These are phyloP conservation scores for Aplodontia rufa DNA, from an alignment of 2,113 vertebrate species.

Conservation along the genomic window DNA sequence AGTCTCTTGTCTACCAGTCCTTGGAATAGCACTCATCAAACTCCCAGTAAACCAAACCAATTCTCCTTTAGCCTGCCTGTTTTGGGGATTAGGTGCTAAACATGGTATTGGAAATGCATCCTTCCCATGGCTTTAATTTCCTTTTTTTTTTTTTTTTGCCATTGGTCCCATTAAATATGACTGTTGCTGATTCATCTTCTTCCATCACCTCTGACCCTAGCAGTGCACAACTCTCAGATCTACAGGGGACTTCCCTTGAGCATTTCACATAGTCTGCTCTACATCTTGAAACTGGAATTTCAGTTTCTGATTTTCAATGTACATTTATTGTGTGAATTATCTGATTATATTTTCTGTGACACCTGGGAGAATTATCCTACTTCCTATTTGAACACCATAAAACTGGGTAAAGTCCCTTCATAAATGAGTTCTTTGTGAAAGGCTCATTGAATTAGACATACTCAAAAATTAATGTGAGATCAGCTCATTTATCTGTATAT, in stretches of 20 bases:
- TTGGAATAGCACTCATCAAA: background rate
- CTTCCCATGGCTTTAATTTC: background rate
- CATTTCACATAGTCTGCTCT: background rate
- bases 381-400: conserved; percentile 11
- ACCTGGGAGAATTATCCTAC: conserved; percentile 24
- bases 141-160: background rate
- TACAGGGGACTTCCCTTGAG: background rate
- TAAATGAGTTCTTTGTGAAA: conserved; percentile 54
- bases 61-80: background rate
- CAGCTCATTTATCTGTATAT: conserved; percentile 59
- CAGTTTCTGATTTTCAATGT: background rate
- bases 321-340: background rate
- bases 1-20: background rate
- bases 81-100: background rate
- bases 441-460: conserved; percentile 54
- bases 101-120: background rate
- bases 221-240: background rate
- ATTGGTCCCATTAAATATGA: background rate
- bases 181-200: background rate
- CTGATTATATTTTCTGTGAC: background rate
- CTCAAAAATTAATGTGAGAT: conserved; percentile 53
- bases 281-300: background rate
- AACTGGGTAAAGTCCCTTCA: conserved; percentile 5
- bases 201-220: background rate
- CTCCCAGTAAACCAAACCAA: background rate